Base-by-base conservation (phyloP, 30 jellyfish, hydroid and myxozoan species). In the Sanderia malayensis region DNA sequence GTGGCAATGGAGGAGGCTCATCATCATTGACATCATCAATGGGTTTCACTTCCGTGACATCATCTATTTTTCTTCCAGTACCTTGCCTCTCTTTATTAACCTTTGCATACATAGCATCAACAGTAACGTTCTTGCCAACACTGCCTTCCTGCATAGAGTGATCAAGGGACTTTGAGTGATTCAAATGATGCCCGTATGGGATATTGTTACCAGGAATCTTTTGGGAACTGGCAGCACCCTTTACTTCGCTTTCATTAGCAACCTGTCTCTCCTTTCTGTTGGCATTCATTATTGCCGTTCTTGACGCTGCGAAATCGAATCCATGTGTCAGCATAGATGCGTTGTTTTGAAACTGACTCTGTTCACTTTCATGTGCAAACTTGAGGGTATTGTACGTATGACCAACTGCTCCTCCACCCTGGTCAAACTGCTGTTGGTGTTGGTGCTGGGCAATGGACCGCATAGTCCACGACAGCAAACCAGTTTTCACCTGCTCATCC, bases 401-500 rank as follows among this genome's bases (percentile, higher is more conserved):
- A 11, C 79, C 27, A 17, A 25, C 22, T 23, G 26, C 78, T 7
- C 32, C 26, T 29, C 55, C 47, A 1, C 66, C 23, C 10, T 30
- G 65, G 1, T 11, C 45, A 29, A 30, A 71, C 74, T 67, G 68
- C 74, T 67, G 68, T 24, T 44, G 63, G 25, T n/a, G 15, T 11
- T 80, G 83, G 21, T 58, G 76, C 31, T 61, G 82, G 32, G 83
- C 92, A 75, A 76, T 76, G 0, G 88, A 47, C 46, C 78, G 55
- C 81, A 89, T 55, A 8, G 97, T 89, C 95, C 94, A 89, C 2
- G 97, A 89, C 32, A 89, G 82, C 37, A 89, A 63, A 0, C 97
- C 97, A 23, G 94, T 76, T 61, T 83, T 74, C 20, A 89, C 75
- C 67, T 89, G 95, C 52, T 76, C 94, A 67, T 89, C 93, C 13